Conservation (phyloP, 2,113 vertebrate genomes). For the Cynopterus brachyotis region DNA sequence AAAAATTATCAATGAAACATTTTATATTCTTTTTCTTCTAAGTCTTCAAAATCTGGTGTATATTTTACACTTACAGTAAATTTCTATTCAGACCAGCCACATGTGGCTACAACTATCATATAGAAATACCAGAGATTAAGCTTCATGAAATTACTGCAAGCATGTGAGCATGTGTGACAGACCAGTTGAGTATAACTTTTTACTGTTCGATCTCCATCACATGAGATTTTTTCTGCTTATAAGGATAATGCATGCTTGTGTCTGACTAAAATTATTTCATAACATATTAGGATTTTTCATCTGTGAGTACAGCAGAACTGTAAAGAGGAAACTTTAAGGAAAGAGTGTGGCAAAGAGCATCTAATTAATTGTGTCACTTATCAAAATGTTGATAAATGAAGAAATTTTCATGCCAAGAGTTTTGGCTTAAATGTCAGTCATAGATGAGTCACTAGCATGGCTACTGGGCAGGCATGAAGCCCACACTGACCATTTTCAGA, state of each 20-base stretch:
- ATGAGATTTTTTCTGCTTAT: not conserved
- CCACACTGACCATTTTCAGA: not conserved
- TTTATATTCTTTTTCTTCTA: not conserved
- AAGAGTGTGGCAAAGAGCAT: not conserved
- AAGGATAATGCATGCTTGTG: not conserved
- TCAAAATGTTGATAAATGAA: not conserved
- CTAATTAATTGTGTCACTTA: not conserved
- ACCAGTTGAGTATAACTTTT: not conserved
- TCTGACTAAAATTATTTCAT: slow-evolving; percentile 22
- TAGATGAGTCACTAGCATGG: not conserved
- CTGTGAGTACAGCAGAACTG: not conserved
- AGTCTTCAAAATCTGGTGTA: not conserved
- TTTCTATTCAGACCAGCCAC: not conserved
- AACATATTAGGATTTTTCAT: not conserved
- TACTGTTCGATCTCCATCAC: not conserved
- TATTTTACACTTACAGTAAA: not conserved
- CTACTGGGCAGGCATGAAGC: not conserved
- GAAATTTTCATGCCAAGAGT: not conserved
- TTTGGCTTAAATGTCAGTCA: not conserved
- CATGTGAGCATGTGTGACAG: too few relatives aligned
- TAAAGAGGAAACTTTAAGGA: not conserved
- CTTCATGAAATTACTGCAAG: too few relatives aligned
- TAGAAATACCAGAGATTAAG: not conserved
- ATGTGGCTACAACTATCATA: not conserved
- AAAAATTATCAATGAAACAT: not conserved